Conservation (phyloP, 2,888 invertebrate species). For the Pinctada fucata region DNA sequence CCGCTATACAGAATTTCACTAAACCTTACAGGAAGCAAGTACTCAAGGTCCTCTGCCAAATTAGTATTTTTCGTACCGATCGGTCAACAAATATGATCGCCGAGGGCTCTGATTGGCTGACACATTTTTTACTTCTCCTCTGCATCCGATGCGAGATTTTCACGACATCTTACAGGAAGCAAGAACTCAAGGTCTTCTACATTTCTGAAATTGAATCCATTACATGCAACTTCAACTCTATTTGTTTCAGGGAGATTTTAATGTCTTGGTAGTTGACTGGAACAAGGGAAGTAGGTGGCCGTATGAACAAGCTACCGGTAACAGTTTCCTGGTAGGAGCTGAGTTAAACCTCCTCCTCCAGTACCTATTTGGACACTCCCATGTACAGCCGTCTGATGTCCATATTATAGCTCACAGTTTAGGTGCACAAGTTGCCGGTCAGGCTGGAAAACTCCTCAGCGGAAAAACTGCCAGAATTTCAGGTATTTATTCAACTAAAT, state of each 20-base stretch:
- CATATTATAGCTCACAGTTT: slow-evolving; percentile 57
- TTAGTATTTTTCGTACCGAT: too few species aligned
- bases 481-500: slow-evolving; percentile 28
- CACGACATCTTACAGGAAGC: too few species aligned
- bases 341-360: slow-evolving; percentile 65
- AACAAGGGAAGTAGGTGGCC: slow-evolving; percentile 51
- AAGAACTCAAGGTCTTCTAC: too few species aligned
- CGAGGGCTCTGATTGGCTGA: too few species aligned
- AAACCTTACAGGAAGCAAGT: too few species aligned
- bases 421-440: slow-evolving; percentile 51
- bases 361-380: slow-evolving; percentile 52
- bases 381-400: slow-evolving; percentile 39
- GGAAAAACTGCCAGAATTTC: slow-evolving; percentile 45
- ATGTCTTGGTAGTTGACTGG: slow-evolving; percentile 64
- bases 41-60: too few species aligned
- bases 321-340: slow-evolving; percentile 73
- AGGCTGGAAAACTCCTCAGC: slow-evolving; percentile 37
- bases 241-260: slow-evolving; percentile 53
- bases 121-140: too few species aligned
- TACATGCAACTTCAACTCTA: too few species aligned
- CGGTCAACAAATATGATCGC: too few species aligned
- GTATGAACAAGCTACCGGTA: slow-evolving; percentile 74
- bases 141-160: too few species aligned
- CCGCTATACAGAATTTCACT: too few species aligned
- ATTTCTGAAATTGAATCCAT: too few species aligned